Evolutionary conservation across 1,140 invertebrate genomes (phyloP), one percentile per base, ranked within the genome.

Genomic region (Charaxes varanes): DNA sequence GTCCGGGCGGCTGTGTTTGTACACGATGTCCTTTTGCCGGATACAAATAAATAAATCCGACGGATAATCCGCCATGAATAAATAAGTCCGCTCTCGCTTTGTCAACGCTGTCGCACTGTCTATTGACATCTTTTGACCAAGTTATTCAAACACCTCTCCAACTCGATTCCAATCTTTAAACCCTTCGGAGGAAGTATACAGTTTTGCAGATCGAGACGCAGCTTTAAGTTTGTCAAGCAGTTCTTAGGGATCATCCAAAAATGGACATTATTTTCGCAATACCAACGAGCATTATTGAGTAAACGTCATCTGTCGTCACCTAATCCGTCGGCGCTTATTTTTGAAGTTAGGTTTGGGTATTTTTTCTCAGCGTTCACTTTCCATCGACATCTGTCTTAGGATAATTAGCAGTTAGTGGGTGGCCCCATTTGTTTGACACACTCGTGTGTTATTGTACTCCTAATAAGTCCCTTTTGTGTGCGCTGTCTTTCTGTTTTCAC

Each of bases 1-100:
- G 45, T 37, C 55, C 43, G 49, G 35, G 47, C 52, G 40, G 51
- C 41, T 32, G 18, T 58, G 64, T 60, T 59, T 64, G 62, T 62
- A 46, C 53, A 55, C 58, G 54, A 54, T 62, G 67, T 62, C 60
- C 64, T 74, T 72, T 70, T 64, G 53, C 47, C 50, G 30, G 53
- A 55, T 49, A 43, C 43, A 65, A 74, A 69, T 66, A 66, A 62
- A 67, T 64, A 64, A 64, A 70, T 63, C 63, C 56, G 38, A 11
- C 19, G 41, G 60, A 66, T 79, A 77, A 80, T 77, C 72, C 63
- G 43, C 62, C 55, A 80, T 80, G 76, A 80, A 77, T 79, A 73
- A 71, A 66, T 70, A 69, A 67, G 58, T 59, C 49, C 37, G 50
- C 62, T 65, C 54, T 43, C 53, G 51, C 61, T 69, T 73, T 77